Conservation (phyloP, 1,140 invertebrate genomes). For the Aphis gossypii region DNA sequence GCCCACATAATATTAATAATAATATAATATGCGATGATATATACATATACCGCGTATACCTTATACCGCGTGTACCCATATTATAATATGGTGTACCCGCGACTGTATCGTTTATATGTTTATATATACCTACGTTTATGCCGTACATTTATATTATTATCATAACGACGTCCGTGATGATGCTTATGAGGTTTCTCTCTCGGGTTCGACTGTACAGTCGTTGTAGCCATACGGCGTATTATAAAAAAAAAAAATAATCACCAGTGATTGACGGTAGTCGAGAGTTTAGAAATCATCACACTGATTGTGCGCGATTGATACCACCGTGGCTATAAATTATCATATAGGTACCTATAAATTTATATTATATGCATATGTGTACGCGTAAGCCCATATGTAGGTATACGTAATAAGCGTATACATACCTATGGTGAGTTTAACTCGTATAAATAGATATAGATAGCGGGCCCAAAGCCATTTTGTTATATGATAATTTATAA, state of each 20-base stretch:
- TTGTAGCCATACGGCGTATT: neutral
- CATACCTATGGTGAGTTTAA: neutral
- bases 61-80: neutral
- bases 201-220: neutral
- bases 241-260: neutral
- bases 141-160: neutral
- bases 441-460: neutral
- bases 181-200: slow-evolving; percentile 44
- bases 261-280: slow-evolving; percentile 40
- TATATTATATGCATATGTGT: too few relatives aligned
- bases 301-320: slow-evolving; percentile 16
- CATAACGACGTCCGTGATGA: slow-evolving; percentile 16
- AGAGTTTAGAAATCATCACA: slow-evolving; percentile 35
- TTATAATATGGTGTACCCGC: neutral
- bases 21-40: neutral
- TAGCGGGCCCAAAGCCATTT: neutral
- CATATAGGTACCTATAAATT: neutral
- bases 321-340: slow-evolving; percentile 13
- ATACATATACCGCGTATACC: neutral
- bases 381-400: neutral
- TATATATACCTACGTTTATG: neutral
- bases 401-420: neutral
- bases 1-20: neutral
- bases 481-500: neutral
- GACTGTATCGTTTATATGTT: too few relatives aligned